A percentile compares a stretch with the other conserved stretches of the same genome.
These are phyloP conservation scores for Pipistrellus pygmaeus DNA, from an alignment of 2,797 vertebrate genomes.

Conservation along the genomic window DNA sequence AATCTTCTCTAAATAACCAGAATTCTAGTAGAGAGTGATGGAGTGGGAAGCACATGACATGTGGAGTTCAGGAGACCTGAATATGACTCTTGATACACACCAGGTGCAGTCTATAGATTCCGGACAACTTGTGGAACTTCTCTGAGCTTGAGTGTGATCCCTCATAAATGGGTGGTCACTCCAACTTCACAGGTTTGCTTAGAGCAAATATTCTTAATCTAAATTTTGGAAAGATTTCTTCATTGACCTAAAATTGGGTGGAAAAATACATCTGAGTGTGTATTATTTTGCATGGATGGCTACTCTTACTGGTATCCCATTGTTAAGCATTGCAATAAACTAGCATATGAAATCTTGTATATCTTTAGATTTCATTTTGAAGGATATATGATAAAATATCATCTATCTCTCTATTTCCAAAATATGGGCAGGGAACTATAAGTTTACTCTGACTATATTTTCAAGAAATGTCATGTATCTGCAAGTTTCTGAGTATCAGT, in stretches of 20 bases:
- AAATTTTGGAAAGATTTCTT: neutral
- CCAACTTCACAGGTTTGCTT: neutral
- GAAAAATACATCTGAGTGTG: neutral
- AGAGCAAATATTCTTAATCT: constrained; percentile 1
- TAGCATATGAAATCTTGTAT: neutral
- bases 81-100: neutral
- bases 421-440: neutral
- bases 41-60: neutral
- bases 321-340: neutral
- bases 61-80: neutral
- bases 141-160: neutral
- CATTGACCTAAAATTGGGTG: neutral
- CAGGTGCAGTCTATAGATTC: neutral
- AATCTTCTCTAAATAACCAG: neutral
- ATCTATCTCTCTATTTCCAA: neutral
- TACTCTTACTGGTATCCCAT: neutral
- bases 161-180: neutral
- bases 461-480: neutral
- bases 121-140: neutral
- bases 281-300: neutral
- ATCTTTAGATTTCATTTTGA: constrained; percentile 9
- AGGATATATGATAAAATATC: neutral
- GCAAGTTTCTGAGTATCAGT: neutral
- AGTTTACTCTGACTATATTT: neutral
- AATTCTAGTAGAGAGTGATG: neutral